Evolutionary conservation across 2,797 vertebrate genomes (phyloP), one percentile per base, ranked within the genome.

Genomic region (Eulemur coronatus): DNA sequence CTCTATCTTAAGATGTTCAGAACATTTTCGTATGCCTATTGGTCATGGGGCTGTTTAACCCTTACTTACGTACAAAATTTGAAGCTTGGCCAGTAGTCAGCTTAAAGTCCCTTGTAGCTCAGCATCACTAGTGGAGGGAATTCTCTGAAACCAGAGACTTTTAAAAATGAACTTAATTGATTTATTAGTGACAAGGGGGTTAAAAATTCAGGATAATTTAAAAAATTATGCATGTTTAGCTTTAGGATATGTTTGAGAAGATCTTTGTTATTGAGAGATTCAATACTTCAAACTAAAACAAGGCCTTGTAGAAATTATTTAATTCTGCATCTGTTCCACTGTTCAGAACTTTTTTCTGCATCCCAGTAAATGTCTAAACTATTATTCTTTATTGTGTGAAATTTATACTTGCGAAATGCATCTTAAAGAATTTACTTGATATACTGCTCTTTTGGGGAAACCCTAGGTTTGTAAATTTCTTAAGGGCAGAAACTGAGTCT

Each of bases 241-340:
- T 96, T 96, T 85, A 80, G 67, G 86, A 48, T 85, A 41, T 81
- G 13, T 82, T n/a, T 94, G 57, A n/a, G 80, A 91, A 94, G 38
- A 61, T 69, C 17, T 81, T 94, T 52, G 30, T 75, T 86, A 24
- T 75, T 94, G n/a, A 81, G 28, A 85, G 81, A 86, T 67, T 69
- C n/a, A 81, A 0, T 91, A 57, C 57, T 94, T 90, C 3, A 85
- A 33, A 67, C 13, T 67, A 70, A 93, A 93, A 63, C 55, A 33
- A 0, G n/a, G 30, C 24, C 41, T 70, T 70, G 76, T 76, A 89
- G 61, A 69, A 76, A 46, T 86, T 93, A 76, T 17, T 92, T 10
- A 13, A 69, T 67, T 86, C 50, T 48, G 17, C 11, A 4, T 61
- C 46, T 48, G 18, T 87, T 86, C 10, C 24, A 61, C 52, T 48